Evolutionary conservation across 1,140 invertebrate species (phyloP).

Genomic region (Sesamia nonagrioides): DNA sequence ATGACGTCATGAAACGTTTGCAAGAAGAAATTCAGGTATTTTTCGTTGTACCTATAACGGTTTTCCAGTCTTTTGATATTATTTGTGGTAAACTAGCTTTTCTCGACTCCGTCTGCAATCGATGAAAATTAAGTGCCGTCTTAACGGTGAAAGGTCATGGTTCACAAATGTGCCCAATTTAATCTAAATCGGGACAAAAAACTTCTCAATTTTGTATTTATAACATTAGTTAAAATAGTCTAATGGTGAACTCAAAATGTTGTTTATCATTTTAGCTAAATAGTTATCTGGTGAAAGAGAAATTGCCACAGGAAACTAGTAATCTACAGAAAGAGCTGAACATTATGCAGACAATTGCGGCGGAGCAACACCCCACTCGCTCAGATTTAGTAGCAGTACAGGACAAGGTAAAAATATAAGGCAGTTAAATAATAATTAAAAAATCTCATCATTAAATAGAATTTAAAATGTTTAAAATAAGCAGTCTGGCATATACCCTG

Average conservation of each 20-base stretch:
- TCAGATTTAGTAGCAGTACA: slow-evolving; percentile 90
- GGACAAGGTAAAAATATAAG: slow-evolving; percentile 86
- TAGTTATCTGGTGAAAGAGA: slow-evolving; percentile 93
- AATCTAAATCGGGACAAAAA: no score
- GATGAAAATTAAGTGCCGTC: no score
- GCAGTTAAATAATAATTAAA: neutral
- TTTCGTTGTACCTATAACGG: no score
- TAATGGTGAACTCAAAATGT: neutral
- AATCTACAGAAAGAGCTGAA: slow-evolving; percentile 90
- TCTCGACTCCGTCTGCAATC: no score
- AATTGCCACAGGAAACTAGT: slow-evolving; percentile 92
- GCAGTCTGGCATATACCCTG: no score
- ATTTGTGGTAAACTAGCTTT: no score
- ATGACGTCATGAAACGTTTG: slow-evolving; percentile 90
- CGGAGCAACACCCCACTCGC: slow-evolving; percentile 90
- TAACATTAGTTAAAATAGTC: neutral
- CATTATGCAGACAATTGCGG: slow-evolving; percentile 90
- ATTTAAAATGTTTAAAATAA: no score
- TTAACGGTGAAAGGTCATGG: no score
- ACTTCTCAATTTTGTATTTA: no score
- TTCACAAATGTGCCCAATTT: no score
- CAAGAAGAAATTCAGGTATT: slow-evolving; percentile 92
- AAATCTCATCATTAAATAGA: no score
- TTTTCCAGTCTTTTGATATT: neutral
- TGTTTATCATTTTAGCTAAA: slow-evolving; percentile 87